These are phyloP conservation scores for Babylonia areolata DNA, from an alignment of 1,140 invertebrate species.

Conservation along the genomic window DNA sequence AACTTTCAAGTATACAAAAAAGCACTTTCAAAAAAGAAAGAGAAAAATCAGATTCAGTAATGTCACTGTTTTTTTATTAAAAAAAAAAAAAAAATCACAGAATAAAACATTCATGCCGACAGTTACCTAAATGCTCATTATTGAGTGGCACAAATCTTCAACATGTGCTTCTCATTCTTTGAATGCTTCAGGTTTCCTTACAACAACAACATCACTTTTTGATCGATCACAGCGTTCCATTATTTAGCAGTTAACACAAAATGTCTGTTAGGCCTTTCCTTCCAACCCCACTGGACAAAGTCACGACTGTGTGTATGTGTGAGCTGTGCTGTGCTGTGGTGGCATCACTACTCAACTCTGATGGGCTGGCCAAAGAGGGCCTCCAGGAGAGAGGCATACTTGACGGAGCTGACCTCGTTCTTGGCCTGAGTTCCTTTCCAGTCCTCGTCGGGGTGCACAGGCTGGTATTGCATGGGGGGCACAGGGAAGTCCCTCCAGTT, in stretches of 20 bases:
- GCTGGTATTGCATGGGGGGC: constrained; percentile 62
- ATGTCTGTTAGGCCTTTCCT: no score
- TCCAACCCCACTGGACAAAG: no score
- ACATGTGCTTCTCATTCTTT: no score
- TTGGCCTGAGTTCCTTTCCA: constrained; percentile 63
- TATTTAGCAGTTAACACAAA: no score
- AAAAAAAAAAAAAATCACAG: constrained; percentile 37
- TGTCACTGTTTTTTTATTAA: no score
- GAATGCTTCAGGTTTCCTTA: no score
- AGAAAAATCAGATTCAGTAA: no score
- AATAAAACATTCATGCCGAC: neutral
- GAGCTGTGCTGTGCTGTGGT: no score
- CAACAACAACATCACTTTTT: no score
- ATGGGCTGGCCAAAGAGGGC: constrained; percentile 57
- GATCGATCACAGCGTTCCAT: no score
- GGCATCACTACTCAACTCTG: constrained; percentile 15
- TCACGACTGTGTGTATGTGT: no score
- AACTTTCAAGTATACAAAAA: neutral
- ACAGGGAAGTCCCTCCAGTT: constrained; percentile 72
- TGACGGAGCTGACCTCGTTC: constrained; percentile 54
- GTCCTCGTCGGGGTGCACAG: constrained; percentile 53
- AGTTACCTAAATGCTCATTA: neutral
- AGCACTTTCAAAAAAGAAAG: neutral
- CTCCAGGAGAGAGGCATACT: constrained; percentile 62
- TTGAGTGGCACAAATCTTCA: neutral